phyloP scores from a whole-genome alignment of 2,113 vertebrate species.

The Nothocercus julius region DNA sequence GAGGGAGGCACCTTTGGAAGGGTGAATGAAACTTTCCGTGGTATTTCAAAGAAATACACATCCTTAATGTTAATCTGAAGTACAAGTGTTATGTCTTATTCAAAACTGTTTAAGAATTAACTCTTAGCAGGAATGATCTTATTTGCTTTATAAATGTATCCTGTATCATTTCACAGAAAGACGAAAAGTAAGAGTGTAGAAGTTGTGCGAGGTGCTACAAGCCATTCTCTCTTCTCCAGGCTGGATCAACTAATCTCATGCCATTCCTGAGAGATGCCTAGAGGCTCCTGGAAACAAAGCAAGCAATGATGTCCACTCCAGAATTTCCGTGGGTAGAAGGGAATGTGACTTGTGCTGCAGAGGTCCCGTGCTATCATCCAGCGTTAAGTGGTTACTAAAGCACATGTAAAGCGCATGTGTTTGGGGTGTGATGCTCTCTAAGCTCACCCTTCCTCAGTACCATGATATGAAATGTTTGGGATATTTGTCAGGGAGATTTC shows the following conservation, averaged over 20 bases:
- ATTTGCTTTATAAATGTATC: background rate
- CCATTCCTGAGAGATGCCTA: background rate
- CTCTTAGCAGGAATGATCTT: background rate
- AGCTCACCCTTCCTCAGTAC: background rate
- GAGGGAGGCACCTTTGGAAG: background rate
- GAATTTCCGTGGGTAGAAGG: background rate
- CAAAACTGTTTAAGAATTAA: background rate
- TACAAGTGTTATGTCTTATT: background rate
- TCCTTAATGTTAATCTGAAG: background rate
- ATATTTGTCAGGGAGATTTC: background rate
- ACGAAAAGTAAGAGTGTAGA: background rate
- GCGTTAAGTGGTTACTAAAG: background rate
- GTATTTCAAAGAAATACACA: background rate
- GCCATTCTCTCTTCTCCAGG: background rate
- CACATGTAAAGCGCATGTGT: accelerated
- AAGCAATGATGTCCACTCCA: background rate
- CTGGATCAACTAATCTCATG: background rate
- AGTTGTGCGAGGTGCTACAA: background rate
- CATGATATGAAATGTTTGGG: background rate
- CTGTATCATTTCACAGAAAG: background rate
- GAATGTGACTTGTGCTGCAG: background rate
- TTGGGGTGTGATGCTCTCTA: background rate
- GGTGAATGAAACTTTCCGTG: background rate
- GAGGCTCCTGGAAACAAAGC: background rate
- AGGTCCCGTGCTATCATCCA: background rate